Base-by-base conservation (phyloP, 2,113 vertebrate species). In the Pseudolaguvia tuberculata region DNA sequence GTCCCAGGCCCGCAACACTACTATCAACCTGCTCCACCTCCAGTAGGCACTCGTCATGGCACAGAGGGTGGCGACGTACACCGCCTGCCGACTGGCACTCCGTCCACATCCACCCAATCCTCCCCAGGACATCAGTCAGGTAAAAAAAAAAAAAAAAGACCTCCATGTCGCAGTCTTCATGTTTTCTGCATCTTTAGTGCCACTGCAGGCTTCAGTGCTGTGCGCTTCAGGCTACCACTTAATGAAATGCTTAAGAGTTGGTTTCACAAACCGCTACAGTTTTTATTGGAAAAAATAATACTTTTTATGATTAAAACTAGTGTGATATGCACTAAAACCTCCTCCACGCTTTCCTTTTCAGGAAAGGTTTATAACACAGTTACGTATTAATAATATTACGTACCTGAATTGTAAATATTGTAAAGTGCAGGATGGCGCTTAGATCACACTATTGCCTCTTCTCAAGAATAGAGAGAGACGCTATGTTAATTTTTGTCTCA, bases 91-190 rank as follows among this genome's bases (percentile, higher is more conserved):
- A 88, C 88, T 35, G 87, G 86, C 75, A 87, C 88, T 8, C 85
- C 87, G 11, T 80, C 87, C 35, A 79, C 87, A 39, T 89, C 91
- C 20, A 83, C 87, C 9, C 86, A 87, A 76, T 89, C 91, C 53
- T 91, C 90, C 0, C 91, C 90, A 0, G 83, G 83, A 27, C 88
- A 74, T 42, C 88, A 85, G 61, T 86, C 84, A 85, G 88, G 90
- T 91, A 86, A 66, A 23, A 2, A 42, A 35, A 35, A n/a, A n/a
- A n/a, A 6, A 35, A 35, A 35, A 13, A 20, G 11, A 48, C 48
- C 23, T 39, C 21, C 55, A 62, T 8, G 27, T 1, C 13, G 31
- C 9, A 1, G 5, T 35, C 7, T 6, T 51, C 18, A n/a, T 20
- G 56, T 31, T 14, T 23, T 52, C n/a, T n/a, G 12, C 23, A 21